Conservation (phyloP, 2,797 vertebrate species). For the Pseudomugil gertrudae region DNA sequence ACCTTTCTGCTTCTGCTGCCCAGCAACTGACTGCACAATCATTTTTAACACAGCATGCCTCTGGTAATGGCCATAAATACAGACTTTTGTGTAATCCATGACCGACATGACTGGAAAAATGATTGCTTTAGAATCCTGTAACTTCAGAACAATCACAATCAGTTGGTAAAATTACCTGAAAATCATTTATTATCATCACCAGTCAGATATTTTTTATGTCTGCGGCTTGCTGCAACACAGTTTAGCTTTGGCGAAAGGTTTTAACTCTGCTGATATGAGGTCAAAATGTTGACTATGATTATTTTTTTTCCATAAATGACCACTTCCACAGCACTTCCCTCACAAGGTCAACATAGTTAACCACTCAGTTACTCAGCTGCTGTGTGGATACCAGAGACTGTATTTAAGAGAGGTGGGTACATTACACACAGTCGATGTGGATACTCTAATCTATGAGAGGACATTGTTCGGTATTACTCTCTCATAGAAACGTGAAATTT, state of each 20-base stretch:
- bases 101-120: background rate
- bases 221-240: background rate
- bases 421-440: background rate
- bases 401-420: too few species aligned
- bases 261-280: background rate
- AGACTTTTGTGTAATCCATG: background rate
- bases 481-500: too few species aligned
- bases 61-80: background rate
- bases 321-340: background rate
- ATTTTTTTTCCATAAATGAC: background rate
- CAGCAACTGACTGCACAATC: background rate
- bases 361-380: background rate
- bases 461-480: too few species aligned
- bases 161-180: background rate
- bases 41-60: background rate
- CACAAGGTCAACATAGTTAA: background rate
- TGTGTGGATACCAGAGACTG: too few species aligned
- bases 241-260: background rate
- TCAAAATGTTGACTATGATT: background rate
- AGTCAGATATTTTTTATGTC: background rate
- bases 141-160: background rate
- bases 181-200: background rate
- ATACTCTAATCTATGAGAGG: background rate
- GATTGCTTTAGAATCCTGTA: too few species aligned
- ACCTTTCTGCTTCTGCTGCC: slow-evolving; percentile 1